phyloP scores from a whole-genome alignment of 2,888 invertebrate genomes.

The Idaea aversata region DNA sequence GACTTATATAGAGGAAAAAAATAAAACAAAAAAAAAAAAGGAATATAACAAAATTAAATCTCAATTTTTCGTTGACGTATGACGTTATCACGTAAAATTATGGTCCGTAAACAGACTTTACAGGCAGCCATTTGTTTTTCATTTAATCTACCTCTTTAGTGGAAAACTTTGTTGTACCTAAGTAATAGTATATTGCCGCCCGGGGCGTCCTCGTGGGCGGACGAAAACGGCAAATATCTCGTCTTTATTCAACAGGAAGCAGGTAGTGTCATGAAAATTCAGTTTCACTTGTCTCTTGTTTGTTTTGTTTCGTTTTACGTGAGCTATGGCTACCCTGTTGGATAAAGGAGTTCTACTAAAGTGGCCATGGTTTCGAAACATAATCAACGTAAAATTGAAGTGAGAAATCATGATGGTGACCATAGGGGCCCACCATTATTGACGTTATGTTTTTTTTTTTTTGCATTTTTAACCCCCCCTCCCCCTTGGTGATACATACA shows the following conservation, averaged over 20 bases:
- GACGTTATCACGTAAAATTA: too few relatives aligned
- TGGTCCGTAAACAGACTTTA: too few relatives aligned
- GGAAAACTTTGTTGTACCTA: not conserved
- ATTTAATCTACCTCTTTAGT: not conserved
- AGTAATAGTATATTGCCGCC: not conserved
- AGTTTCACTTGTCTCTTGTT: not conserved
- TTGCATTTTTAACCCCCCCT: too few relatives aligned
- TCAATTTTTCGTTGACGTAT: too few relatives aligned
- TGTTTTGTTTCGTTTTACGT: conserved; percentile 5
- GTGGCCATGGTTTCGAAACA: not conserved
- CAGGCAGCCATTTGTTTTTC: too few relatives aligned
- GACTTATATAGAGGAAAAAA: too few relatives aligned
- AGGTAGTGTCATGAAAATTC: not conserved
- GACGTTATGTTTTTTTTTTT: too few relatives aligned
- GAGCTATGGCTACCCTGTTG: conserved; percentile 10
- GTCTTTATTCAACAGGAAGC: conserved; percentile 12
- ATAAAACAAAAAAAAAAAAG: too few relatives aligned
- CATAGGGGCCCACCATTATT: too few relatives aligned
- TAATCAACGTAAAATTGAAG: not conserved
- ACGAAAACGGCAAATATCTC: conserved; percentile 2
- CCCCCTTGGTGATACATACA: too few relatives aligned
- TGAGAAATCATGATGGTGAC: too few relatives aligned
- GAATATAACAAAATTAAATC: too few relatives aligned
- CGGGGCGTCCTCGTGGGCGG: not conserved
- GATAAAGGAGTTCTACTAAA: conserved; percentile 5